Conservation (phyloP, 1,140 invertebrate species). For the Potamilus streckersoni region DNA sequence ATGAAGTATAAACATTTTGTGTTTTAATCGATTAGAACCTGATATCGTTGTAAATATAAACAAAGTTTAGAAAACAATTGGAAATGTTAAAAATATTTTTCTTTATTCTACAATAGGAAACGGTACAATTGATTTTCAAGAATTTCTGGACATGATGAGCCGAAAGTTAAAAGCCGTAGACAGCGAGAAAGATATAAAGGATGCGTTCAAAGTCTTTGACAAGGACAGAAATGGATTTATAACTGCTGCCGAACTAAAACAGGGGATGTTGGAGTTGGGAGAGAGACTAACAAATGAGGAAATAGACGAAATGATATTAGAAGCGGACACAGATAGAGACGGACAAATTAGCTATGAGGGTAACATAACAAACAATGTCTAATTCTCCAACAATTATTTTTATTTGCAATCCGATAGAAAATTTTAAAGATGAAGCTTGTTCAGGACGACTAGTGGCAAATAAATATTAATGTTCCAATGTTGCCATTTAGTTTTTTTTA, state of each 20-base stretch:
- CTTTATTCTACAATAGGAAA: slow-evolving; percentile 14
- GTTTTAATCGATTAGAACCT: too few species aligned
- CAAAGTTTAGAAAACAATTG: too few species aligned
- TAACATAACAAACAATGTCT: slow-evolving; percentile 1
- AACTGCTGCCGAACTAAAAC: slow-evolving; percentile 43
- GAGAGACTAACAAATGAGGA: slow-evolving; percentile 90
- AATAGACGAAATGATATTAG: slow-evolving; percentile 92
- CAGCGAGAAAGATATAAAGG: slow-evolving; percentile 82
- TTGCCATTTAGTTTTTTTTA: too few species aligned
- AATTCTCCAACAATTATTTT: too few species aligned
- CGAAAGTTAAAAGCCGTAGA: slow-evolving; percentile 18
- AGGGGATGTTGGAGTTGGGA: slow-evolving; percentile 91
- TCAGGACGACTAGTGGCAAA: too few species aligned
- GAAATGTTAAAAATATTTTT: too few species aligned
- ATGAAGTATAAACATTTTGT: too few species aligned
- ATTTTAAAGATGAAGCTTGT: too few species aligned
- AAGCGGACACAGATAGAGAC: slow-evolving; percentile 90
- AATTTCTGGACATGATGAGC: slow-evolving; percentile 23
- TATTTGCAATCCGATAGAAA: too few species aligned
- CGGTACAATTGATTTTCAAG: slow-evolving; percentile 15
- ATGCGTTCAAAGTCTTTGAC: slow-evolving; percentile 98
- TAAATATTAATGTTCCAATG: too few species aligned
- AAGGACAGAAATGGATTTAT: slow-evolving; percentile 93
- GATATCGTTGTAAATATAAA: too few species aligned
- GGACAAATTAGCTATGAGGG: slow-evolving; percentile 55